Evolutionary conservation across 2,888 invertebrate species (phyloP), one percentile per base, ranked within the genome.

Genomic region (Drosophila prolongata): DNA sequence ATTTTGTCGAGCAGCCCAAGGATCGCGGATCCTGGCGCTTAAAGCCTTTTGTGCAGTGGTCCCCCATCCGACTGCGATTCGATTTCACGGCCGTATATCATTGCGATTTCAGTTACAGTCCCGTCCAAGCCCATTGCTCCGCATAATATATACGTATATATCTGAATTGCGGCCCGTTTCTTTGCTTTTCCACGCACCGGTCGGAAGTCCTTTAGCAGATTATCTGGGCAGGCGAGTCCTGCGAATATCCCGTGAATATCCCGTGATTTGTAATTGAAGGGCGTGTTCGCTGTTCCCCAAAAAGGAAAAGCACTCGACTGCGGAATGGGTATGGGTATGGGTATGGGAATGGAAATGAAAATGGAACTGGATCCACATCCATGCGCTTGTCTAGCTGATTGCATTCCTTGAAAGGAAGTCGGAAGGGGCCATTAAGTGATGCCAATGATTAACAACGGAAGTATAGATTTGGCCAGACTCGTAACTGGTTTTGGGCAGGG

Each of bases 381-480:
- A 34, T 47, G 47, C 50, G 44, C 46, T 58, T 65, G 80, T 77
- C 73, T 77, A 70, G 66, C 65, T 74, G 79, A 76, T 77, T 84
- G 79, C 77, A 79, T 77, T 79, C 67, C 75, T 61, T 49, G 57
- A 37, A 37, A 44, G 67, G 53, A 58, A 72, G 42, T 52, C 80
- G 90, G 89, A 90, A 90, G 91, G 87, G 89, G 89, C 90, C 90
- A 90, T 91, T 90, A 91, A 91, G 90, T 90, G 90, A 91, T 90
- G 90, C 90, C 90, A 90, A 90, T 90, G 91, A 90, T 90, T 91
- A 91, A 89, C 80, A 90, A 89, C 89, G 91, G 89, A 90, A 89
- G 90, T 90, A 91, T 91, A 90, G 90, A 90, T 91, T 90, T 87
- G 78, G 78, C 46, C 64, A 60, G 60, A 44, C 59, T 43, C 27